phyloP scores from a whole-genome alignment of 2,113 vertebrate species.

The Arenaria interpres region DNA sequence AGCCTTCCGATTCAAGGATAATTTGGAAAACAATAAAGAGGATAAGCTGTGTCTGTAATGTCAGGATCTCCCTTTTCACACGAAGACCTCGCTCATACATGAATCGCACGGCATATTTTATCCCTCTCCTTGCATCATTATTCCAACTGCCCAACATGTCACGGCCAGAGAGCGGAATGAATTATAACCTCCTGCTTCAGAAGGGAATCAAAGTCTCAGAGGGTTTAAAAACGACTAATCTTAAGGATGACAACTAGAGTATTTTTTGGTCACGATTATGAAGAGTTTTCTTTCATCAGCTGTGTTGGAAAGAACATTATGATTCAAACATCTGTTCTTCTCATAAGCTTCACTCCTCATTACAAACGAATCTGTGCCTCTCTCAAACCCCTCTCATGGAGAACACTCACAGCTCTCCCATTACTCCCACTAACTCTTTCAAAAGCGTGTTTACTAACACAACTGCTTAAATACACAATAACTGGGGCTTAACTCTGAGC shows the following conservation, averaged over 20 bases:
- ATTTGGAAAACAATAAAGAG: not conserved
- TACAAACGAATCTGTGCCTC: not conserved
- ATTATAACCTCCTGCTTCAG: not conserved
- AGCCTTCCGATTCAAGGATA: not conserved
- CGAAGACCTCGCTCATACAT: not conserved
- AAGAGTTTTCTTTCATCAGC: not conserved
- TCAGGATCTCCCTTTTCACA: not conserved
- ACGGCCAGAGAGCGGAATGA: not conserved
- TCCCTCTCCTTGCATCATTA: not conserved
- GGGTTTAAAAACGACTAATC: not conserved
- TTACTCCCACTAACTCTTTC: not conserved
- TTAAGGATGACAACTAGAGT: not conserved
- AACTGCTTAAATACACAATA: not conserved
- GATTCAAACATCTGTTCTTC: conserved; percentile 33
- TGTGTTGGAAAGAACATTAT: not conserved
- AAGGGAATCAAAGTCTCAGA: not conserved
- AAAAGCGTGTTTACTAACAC: not conserved
- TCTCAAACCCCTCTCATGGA: not conserved
- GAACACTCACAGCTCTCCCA: not conserved
- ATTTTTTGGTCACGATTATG: not conserved
- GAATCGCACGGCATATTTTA: fast-evolving
- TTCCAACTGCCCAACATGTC: not conserved
- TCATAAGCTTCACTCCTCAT: not conserved
- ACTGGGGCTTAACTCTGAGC: not conserved
- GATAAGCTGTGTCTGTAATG: not conserved